Evolutionary conservation across 2,113 vertebrate species (phyloP), one percentile per base, ranked within the genome.

Genomic region (Raphicerus campestris): DNA sequence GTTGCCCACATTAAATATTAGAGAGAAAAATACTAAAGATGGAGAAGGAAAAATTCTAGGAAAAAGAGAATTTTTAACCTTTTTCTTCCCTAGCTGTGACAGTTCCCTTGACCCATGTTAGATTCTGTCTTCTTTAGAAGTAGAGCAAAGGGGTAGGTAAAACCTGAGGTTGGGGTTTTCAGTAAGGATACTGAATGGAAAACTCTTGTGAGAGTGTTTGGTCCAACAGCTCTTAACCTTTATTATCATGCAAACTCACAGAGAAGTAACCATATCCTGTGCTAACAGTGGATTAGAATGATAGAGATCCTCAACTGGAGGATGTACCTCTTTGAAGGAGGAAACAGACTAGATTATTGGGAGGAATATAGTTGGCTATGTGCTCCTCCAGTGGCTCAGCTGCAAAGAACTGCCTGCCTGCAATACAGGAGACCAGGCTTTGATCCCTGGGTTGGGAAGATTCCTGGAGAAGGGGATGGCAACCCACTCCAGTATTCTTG

Each of bases 41-140:
- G 35, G 53, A 63, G 22, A 83, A 60, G 58, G 20, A 93, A 93
- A 35, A 81, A 9, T 24, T 83, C 1, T 35, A 53, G 11, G 32
- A 81, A 95, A 82, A 39, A 84, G 13, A 93, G 20, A 77, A 39
- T 55, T 96, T 96, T 77, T 51, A 84, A 66, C 2, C 7, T 7
- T 2, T 88, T 93, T 83, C 51, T 63, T 88, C 20, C 66, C 5
- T 13, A 87, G 4, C 56, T 60, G 28, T 89, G 45, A 28, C 2
- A 47, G 9, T 55, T 91, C 35, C 10, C 3, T 66, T 89, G 61
- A 61, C 15, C 32, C 2, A 6, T 73, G 58, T 66, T 32, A 60
- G 30, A 61, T 61, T 45, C 49, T 81, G 7, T 55, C 56, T 82
- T 92, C 78, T 92, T 92, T 86, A 63, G 35, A 63, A 55, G n/a